A percentile compares a stretch with the other conserved stretches of the same genome.
These are phyloP conservation scores for Phalanger gymnotis DNA, from an alignment of 2,797 vertebrate genomes.

Conservation along the genomic window DNA sequence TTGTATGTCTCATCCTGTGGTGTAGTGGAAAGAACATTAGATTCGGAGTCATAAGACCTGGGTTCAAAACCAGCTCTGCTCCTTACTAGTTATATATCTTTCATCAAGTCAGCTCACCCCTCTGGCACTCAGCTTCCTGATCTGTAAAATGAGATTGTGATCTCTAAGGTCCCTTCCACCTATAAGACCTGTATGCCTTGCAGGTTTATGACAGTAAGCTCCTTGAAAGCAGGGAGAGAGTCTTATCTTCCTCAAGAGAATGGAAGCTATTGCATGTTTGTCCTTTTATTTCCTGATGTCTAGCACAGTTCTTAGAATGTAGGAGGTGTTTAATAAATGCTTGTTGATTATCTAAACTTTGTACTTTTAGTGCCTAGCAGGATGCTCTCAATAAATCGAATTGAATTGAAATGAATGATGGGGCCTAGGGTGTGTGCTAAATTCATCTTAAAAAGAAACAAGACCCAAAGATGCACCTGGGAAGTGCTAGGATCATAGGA, in stretches of 20 bases:
- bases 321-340: background rate
- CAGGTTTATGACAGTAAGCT: background rate
- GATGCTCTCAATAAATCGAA: background rate
- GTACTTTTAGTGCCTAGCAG: background rate
- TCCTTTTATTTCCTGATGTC: background rate
- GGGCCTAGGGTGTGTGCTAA: background rate
- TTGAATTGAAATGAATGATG: background rate
- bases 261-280: background rate
- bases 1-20: background rate
- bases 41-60: background rate
- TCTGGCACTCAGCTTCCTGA: background rate
- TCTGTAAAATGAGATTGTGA: background rate
- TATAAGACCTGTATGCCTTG: background rate
- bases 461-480: background rate
- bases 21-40: background rate
- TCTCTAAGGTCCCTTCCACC: background rate
- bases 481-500: background rate
- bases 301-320: background rate
- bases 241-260: background rate
- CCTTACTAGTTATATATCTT: background rate
- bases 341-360: background rate
- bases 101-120: background rate
- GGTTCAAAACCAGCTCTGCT: background rate
- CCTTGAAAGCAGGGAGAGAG: background rate
- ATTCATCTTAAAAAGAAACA: background rate